Percentiles rank a stretch among this genome's conserved stretches.
These are phyloP conservation scores for Entomobrya proxima DNA, from an alignment of 2,888 invertebrate genomes.

Conservation along the genomic window DNA sequence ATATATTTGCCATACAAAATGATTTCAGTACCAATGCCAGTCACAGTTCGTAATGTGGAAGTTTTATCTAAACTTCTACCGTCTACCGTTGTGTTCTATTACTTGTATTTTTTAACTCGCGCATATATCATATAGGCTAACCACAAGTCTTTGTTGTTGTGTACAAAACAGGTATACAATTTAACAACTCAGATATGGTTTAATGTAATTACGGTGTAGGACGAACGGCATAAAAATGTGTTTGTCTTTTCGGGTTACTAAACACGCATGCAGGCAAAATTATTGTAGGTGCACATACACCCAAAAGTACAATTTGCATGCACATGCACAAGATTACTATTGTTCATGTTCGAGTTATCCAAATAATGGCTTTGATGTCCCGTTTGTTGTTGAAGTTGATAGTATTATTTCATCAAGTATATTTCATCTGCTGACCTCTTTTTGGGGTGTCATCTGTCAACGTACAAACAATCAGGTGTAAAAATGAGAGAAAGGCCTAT, in stretches of 20 bases:
- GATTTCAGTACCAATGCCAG: no score
- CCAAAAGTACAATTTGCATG: slow-evolving; percentile 1
- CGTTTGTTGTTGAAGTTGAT: neutral
- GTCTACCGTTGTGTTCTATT: no score
- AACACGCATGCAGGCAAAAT: slow-evolving; percentile 18
- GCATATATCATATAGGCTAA: no score
- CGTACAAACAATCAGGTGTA: neutral
- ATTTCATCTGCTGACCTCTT: slow-evolving; percentile 11
- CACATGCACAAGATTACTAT: neutral
- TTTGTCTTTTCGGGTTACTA: neutral
- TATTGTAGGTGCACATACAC: slow-evolving; percentile 8
- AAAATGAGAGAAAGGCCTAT: neutral
- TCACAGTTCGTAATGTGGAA: neutral
- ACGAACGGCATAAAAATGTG: neutral
- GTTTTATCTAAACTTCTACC: no score
- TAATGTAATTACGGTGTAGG: neutral
- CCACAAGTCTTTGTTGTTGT: no score
- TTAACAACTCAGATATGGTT: no score
- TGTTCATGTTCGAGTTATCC: neutral
- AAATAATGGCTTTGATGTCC: neutral
- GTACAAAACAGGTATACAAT: no score
- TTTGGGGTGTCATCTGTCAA: slow-evolving; percentile 7
- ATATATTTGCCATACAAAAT: neutral
- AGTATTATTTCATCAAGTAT: slow-evolving; percentile 28
- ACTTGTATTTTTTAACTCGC: no score